These are phyloP conservation scores for Phyllotreta striolata DNA, from an alignment of 2,888 invertebrate genomes.

Conservation along the genomic window DNA sequence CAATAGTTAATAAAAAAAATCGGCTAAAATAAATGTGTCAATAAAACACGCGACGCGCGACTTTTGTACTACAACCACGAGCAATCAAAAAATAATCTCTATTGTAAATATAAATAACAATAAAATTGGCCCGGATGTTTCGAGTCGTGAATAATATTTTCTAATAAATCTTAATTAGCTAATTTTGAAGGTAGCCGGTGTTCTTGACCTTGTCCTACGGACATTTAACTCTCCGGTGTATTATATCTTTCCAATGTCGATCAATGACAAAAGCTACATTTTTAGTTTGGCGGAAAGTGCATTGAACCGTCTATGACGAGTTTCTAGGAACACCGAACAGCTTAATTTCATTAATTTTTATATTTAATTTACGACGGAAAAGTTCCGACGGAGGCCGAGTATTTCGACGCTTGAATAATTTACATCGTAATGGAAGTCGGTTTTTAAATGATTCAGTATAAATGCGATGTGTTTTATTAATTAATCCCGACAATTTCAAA, in stretches of 20 bases:
- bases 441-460: no score
- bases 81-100: constrained; percentile 2
- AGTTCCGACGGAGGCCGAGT: neutral
- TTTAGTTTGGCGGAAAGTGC: constrained; percentile 17
- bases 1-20: no score
- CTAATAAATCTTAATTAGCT: constrained; percentile 15
- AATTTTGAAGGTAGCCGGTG: constrained; percentile 3
- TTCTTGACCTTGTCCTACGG: constrained; percentile 11
- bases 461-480: no score
- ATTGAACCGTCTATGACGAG: constrained; percentile 1
- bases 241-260: constrained; percentile 12
- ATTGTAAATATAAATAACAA: constrained; percentile 12
- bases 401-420: constrained; percentile 5
- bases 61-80: no score
- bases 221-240: neutral
- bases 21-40: no score
- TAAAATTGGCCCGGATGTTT: constrained; percentile 1
- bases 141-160: constrained; percentile 10
- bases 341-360: constrained; percentile 16
- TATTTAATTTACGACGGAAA: constrained; percentile 11
- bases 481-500: no score
- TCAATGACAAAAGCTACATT: constrained; percentile 13
- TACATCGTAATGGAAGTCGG: neutral
- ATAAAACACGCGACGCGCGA: no score
- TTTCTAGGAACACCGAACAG: constrained; percentile 10